Percentiles rank a stretch among this genome's conserved stretches.
Conservation (phyloP, 1,140 invertebrate species). For the Habropoda laboriosa region DNA sequence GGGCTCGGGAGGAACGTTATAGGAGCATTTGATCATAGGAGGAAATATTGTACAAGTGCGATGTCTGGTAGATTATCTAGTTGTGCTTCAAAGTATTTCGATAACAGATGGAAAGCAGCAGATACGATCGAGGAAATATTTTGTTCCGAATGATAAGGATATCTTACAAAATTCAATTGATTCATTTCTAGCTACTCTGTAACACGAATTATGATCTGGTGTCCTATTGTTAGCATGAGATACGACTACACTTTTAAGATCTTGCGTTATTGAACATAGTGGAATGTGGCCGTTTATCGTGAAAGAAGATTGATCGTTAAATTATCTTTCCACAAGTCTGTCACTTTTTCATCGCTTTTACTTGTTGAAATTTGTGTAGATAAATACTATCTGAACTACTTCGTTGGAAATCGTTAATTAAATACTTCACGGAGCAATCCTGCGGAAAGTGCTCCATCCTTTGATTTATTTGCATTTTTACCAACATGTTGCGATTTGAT, state of each 20-base stretch:
- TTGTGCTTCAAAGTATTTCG: constrained; percentile 10
- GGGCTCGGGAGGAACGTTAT: background rate
- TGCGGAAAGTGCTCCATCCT: no score
- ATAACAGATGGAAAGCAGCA: constrained; percentile 1
- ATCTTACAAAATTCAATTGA: background rate
- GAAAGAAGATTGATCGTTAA: background rate
- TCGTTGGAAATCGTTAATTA: background rate
- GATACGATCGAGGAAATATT: constrained; percentile 20
- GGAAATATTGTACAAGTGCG: background rate
- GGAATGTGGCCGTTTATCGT: background rate
- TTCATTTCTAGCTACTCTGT: constrained; percentile 5
- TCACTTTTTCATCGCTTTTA: background rate
- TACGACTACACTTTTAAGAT: constrained; percentile 1
- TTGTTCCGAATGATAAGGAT: constrained; percentile 1
- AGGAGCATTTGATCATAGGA: background rate
- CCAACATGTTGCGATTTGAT: no score
- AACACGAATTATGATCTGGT: constrained; percentile 34
- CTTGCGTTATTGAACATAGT: constrained; percentile 24
- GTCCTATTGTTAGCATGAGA: background rate
- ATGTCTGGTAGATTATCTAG: background rate
- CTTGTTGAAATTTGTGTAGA: background rate
- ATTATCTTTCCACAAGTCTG: background rate
- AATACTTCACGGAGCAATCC: no score
- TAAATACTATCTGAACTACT: background rate
- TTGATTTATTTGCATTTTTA: no score